These are phyloP conservation scores for Mus caroli DNA, from an alignment of 2,797 vertebrate genomes.

Conservation along the genomic window DNA sequence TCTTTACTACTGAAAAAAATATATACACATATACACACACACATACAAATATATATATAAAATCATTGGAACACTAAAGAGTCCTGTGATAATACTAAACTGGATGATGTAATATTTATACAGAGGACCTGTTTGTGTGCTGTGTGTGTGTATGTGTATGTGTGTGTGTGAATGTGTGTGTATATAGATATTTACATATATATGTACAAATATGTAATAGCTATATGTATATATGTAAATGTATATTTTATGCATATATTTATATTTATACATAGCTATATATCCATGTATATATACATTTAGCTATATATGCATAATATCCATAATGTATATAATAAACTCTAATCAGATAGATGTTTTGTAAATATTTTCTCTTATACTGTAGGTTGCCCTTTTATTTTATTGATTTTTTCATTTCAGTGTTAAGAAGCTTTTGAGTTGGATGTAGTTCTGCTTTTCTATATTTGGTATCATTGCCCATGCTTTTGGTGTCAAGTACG, in stretches of 20 bases:
- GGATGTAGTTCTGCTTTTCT: not conserved
- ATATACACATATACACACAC: too few species aligned
- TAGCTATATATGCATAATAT: too few species aligned
- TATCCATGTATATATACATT: too few species aligned
- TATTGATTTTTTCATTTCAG: not conserved
- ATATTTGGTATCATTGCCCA: conserved; percentile 1
- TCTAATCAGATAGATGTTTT: not conserved
- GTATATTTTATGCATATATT: too few species aligned
- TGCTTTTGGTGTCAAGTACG: not conserved
- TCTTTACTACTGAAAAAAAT: not conserved
- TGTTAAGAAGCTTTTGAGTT: not conserved
- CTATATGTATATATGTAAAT: too few species aligned
- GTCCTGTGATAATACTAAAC: not conserved
- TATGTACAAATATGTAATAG: too few species aligned
- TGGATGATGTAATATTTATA: not conserved
- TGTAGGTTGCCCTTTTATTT: not conserved
- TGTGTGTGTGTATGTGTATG: not conserved
- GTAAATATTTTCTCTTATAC: not conserved
- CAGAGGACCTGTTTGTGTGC: not conserved
- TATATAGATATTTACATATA: too few species aligned
- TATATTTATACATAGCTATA: too few species aligned
- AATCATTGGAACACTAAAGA: not conserved
- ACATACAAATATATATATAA: not conserved
- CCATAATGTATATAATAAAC: too few species aligned
- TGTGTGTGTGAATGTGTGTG: too few species aligned